These are phyloP conservation scores for Falco naumanni DNA, from an alignment of 2,797 vertebrate species.

Conservation along the genomic window DNA sequence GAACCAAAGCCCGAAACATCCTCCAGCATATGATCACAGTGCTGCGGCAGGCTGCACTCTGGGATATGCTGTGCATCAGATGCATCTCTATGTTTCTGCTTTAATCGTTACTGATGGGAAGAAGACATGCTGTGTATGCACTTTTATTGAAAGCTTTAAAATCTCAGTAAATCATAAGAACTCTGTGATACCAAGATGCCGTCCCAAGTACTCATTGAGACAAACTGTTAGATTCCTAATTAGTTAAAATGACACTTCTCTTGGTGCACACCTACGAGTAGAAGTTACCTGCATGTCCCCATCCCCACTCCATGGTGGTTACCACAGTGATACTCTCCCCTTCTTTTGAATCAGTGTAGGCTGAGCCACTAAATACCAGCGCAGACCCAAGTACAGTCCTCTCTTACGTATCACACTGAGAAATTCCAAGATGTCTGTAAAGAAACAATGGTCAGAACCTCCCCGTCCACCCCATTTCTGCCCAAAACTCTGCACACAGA, in stretches of 20 bases:
- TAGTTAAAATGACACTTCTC: background rate
- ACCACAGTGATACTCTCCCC: background rate
- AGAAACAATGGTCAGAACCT: background rate
- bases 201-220: background rate
- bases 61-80: background rate
- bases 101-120: background rate
- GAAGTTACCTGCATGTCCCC: background rate
- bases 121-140: background rate
- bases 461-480: background rate
- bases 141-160: background rate
- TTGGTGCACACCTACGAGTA: background rate
- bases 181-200: background rate
- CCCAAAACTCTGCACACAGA: background rate
- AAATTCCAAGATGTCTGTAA: background rate
- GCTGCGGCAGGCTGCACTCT: background rate
- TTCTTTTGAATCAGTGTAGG: background rate
- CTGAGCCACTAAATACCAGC: background rate
- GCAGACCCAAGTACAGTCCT: background rate
- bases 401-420: background rate
- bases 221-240: background rate
- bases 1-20: background rate
- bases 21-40: fast-evolving
- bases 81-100: background rate
- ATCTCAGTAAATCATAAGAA: background rate
- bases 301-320: background rate